Base-by-base conservation (phyloP, 2,888 invertebrate species). In the Taenaris catops region DNA sequence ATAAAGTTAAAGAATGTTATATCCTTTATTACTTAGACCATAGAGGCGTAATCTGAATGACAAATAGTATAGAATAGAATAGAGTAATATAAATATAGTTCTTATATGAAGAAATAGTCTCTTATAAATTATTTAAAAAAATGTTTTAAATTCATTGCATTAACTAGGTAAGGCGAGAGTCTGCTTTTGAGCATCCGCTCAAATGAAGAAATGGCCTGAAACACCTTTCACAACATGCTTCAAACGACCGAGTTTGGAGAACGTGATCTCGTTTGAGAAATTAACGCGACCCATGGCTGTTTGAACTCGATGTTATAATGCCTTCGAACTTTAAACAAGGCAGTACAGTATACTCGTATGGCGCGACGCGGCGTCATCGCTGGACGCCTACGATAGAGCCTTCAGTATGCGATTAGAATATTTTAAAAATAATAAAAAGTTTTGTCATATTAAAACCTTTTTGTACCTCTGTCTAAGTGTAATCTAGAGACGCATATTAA, bases 351-450 rank as follows among this genome's bases (percentile, higher is more conserved):
- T 69, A 69, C 63, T 78, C 68, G 71, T 72, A 74, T 61, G 64
- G 63, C 63, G 68, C 62, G 67, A 57, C 67, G 48, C 66, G 51
- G 67, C 79, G 74, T 65, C 72, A 63, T 64, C 57, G 70, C 18
- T 60, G 62, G 70, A 75, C 83, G 83, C 71, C 58, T 73, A 65
- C 63, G 48, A 53, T 42, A 58, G 32, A 63, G 57, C 64, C 64
- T 68, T 68, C 51, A 51, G 44, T 42, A 44, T 57, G 49, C 38
- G 29, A 54, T 58, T 58, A 48, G 25, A 58, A 60, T 45, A 34
- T 33, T 34, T 44, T 25, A 14, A 33, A 39, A 11, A 29, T 47
- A 53, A 48, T 47, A 42, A 40, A 46, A 32, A 41, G 50, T 44
- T 35, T 46, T 27, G 18, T 34, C 10, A 36, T 25, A 29, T 9